Percentiles rank a stretch among this genome's conserved stretches.
phyloP scores from a whole-genome alignment of 2,113 vertebrate genomes.

The Orthonyx spaldingii region DNA sequence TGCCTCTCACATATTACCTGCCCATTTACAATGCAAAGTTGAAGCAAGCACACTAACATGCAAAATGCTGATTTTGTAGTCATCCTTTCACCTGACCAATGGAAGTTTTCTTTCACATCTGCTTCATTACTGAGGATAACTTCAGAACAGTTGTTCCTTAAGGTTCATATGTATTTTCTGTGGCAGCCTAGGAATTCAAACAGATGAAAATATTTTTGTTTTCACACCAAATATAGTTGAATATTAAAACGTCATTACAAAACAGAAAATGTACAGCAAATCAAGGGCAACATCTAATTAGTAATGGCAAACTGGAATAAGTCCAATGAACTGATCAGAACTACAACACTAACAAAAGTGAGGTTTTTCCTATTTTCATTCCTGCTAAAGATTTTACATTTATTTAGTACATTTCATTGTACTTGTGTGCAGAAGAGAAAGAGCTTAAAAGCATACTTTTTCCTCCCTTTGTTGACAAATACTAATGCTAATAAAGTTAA shows the following conservation, averaged over 20 bases:
- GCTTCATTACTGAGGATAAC: not conserved
- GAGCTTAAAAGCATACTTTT: not conserved
- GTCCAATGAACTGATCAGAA: not conserved
- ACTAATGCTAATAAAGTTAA: not conserved
- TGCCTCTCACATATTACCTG: slow-evolving; percentile 65
- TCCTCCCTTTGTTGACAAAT: not conserved
- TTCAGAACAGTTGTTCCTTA: not conserved
- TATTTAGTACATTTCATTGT: not conserved
- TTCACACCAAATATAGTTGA: not conserved
- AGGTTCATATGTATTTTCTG: not conserved
- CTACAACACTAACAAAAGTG: not conserved
- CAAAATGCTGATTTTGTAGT: not conserved
- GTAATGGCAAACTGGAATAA: not conserved
- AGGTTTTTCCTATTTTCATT: not conserved
- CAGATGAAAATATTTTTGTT: not conserved
- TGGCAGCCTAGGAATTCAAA: not conserved
- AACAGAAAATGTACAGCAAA: not conserved
- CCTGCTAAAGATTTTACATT: not conserved
- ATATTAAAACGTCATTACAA: not conserved
- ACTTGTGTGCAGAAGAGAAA: not conserved
- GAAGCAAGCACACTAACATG: not conserved
- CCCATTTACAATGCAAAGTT: not conserved
- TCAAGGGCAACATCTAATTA: not conserved
- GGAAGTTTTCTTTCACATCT: not conserved
- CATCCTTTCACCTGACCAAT: not conserved